Base-by-base conservation (phyloP, 2,888 invertebrate genomes). In the Boloria euphrosyne region DNA sequence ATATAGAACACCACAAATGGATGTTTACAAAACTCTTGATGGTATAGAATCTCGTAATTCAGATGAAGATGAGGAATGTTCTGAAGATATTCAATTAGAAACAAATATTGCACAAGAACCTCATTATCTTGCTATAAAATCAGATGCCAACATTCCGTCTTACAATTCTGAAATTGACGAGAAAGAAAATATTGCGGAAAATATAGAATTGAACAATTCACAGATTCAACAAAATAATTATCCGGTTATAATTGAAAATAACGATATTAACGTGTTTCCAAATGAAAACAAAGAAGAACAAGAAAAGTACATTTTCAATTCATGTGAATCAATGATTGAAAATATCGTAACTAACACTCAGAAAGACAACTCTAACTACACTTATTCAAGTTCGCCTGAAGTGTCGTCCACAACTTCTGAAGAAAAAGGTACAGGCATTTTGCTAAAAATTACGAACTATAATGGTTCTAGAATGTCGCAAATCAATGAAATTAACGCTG, bases 401-500 rank as follows among this genome's bases (percentile, higher is more conserved):
- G 91, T 92, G 14, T 88, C 91, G 5, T 91, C 91, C 18, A 92
- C 91, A 17, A 92, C 91, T n/a, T 83, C 87, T 17, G 91, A 92
- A 75, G 91, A 91, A 69, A 90, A 83, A 70, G 82, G 75, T 72
- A 84, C 90, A 0, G 76, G 81, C 59, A 87, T 90, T 74, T 76
- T 89, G 72, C 78, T 91, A 72, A 91, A 91, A 83, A 91, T 91
- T 73, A 87, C 86, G 2, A 91, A 85, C 66, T 86, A 82, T 62
- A 86, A 88, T 74, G 88, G 88, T 17, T 85, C 88, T 43, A 83
- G 82, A 77, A 78, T 82, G 70, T 87, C 91, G 4, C 82, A 89
- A 81, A 76, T 89, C 66, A 85, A 84, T 76, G 79, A 85, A 71
- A 75, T 77, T 62, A 78, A 70, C 46, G 70, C 78, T 66, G 79